Conservation (phyloP, 2,113 vertebrate genomes). For the Heterotis niloticus region DNA sequence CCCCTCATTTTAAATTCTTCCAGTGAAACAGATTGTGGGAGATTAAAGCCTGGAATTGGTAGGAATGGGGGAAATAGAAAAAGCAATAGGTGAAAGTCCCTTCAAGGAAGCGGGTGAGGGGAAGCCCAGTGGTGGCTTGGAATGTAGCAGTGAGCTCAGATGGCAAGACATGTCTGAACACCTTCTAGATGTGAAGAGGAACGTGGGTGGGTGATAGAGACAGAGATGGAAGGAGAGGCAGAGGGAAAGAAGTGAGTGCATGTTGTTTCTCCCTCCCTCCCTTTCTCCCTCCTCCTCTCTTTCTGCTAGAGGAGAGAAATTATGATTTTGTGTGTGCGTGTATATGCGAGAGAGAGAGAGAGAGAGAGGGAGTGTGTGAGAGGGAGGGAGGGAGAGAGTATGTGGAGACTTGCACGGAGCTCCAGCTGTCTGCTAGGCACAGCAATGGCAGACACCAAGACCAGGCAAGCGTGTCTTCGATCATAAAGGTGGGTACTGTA, state of each 20-base stretch:
- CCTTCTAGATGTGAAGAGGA: slow-evolving; percentile 42
- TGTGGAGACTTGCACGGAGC: neutral
- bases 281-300: slow-evolving; percentile 22
- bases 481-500: slow-evolving; percentile 34
- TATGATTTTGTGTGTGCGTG: too few relatives aligned
- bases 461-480: slow-evolving; percentile 20
- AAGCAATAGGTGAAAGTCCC: slow-evolving; percentile 28
- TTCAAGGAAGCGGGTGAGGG: neutral
- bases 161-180: slow-evolving; percentile 56
- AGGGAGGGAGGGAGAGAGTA: slow-evolving; percentile 4
- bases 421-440: slow-evolving; percentile 34
- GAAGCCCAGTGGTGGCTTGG: slow-evolving; percentile 34
- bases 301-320: slow-evolving; percentile 15
- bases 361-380: neutral
- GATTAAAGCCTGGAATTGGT: slow-evolving; percentile 53
- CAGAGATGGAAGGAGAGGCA: slow-evolving; percentile 30
- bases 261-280: slow-evolving; percentile 16
- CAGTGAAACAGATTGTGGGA: slow-evolving; percentile 58
- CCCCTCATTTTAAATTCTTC: slow-evolving; percentile 34
- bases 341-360: neutral
- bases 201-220: slow-evolving; percentile 54
- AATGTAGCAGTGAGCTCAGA: slow-evolving; percentile 34
- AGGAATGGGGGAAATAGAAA: slow-evolving; percentile 15
- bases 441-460: slow-evolving; percentile 32
- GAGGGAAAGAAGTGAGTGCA: slow-evolving; percentile 35